Evolutionary conservation across 2,888 invertebrate species (phyloP).

Genomic region (Troides oblongomaculatus): DNA sequence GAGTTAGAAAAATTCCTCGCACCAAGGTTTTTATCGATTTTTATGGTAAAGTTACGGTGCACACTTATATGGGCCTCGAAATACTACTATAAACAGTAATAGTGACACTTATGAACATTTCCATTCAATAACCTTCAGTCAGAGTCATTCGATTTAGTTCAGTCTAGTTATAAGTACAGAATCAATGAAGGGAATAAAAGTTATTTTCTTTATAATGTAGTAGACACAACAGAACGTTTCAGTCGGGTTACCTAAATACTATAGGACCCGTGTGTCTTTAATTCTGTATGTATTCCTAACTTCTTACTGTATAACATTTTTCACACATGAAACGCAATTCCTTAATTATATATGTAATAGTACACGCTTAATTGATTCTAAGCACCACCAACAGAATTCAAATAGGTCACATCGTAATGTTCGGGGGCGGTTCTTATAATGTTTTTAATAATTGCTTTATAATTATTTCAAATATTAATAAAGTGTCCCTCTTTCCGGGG

Average conservation of each 20-base stretch:
- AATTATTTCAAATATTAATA: slow-evolving; percentile 43
- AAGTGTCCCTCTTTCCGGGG: slow-evolving; percentile 55
- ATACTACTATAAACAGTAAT: slow-evolving; percentile 1
- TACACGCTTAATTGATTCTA: slow-evolving; percentile 42
- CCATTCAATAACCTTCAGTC: slow-evolving; percentile 3
- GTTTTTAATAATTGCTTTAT: slow-evolving; percentile 57
- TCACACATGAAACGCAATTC: background rate
- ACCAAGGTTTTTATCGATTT: background rate
- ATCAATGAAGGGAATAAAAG: background rate
- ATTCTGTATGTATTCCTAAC: too few species aligned
- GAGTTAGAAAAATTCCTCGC: slow-evolving; percentile 1
- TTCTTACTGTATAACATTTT: background rate
- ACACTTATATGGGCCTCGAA: slow-evolving; percentile 7
- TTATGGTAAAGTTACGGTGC: slow-evolving; percentile 2
- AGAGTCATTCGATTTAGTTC: background rate
- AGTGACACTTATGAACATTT: slow-evolving; percentile 5
- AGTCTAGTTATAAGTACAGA: background rate
- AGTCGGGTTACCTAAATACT: too few species aligned
- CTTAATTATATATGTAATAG: slow-evolving; percentile 29
- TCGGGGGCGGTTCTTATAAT: slow-evolving; percentile 43
- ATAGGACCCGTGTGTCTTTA: too few species aligned
- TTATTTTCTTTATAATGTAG: background rate
- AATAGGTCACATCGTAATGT: slow-evolving; percentile 60
- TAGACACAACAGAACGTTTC: too few species aligned
- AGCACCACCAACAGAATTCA: slow-evolving; percentile 67